phyloP scores from a whole-genome alignment of 2,888 invertebrate species.

The Azorinus chamasolen region DNA sequence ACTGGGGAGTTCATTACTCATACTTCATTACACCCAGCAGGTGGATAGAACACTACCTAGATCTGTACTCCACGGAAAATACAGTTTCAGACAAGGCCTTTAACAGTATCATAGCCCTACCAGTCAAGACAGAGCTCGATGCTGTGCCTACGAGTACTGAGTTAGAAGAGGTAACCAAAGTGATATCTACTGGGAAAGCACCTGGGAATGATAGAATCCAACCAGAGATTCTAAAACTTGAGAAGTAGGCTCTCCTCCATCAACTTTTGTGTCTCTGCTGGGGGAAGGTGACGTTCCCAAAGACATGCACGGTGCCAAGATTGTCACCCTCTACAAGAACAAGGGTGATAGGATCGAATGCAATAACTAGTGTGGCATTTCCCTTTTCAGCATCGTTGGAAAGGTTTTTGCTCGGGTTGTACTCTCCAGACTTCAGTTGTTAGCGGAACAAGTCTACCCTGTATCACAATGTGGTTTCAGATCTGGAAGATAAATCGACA shows the following conservation, averaged over 20 bases:
- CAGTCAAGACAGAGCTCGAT: neutral
- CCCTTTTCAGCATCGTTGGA: constrained; percentile 47
- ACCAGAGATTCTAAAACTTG: neutral
- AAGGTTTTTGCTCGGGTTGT: constrained; percentile 30
- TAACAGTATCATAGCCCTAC: too few relatives aligned
- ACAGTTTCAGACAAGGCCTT: too few relatives aligned
- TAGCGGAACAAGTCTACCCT: constrained; percentile 55
- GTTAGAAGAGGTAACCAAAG: neutral
- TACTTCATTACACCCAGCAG: neutral
- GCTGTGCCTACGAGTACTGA: neutral
- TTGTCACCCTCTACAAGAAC: constrained; percentile 60
- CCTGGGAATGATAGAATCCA: neutral
- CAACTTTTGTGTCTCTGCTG: neutral
- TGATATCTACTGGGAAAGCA: neutral
- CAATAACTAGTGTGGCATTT: constrained; percentile 60
- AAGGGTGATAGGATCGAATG: constrained; percentile 58
- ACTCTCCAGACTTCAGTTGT: constrained; percentile 15
- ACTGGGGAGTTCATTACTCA: neutral
- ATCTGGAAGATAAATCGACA: too few relatives aligned
- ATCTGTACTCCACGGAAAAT: constrained; percentile 4
- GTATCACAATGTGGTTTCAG: too few relatives aligned
- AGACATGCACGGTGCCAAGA: constrained; percentile 44
- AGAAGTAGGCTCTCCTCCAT: neutral
- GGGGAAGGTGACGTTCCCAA: constrained; percentile 33
- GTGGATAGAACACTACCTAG: neutral